Conservation (phyloP, 2,888 invertebrate species). For the Chloroclystis v-ata region DNA sequence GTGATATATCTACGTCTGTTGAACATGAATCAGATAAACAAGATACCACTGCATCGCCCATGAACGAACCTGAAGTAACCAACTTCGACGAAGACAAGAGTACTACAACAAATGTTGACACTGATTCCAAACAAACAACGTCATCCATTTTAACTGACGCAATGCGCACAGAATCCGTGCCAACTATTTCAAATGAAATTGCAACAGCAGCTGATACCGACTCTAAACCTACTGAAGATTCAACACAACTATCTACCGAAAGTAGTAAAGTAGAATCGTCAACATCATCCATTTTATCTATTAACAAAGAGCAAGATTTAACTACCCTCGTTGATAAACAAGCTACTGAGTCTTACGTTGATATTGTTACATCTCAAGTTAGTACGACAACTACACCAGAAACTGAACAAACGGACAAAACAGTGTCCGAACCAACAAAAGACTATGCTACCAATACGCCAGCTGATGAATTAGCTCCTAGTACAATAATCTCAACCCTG, state of each 20-base stretch:
- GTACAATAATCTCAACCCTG: not conserved
- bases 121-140: constrained; percentile 13
- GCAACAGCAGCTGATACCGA: constrained; percentile 6
- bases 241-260: constrained; percentile 2
- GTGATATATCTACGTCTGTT: not conserved
- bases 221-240: constrained; percentile 10
- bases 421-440: not conserved
- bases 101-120: constrained; percentile 9
- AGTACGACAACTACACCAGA: not conserved
- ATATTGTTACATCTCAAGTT: constrained; percentile 2
- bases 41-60: constrained; percentile 7
- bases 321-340: constrained; percentile 4
- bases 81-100: constrained; percentile 5
- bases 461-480: not conserved
- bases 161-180: constrained; percentile 10
- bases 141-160: constrained; percentile 9
- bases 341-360: constrained; percentile 11
- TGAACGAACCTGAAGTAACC: constrained; percentile 5
- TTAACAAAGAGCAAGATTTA: not conserved
- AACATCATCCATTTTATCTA: constrained; percentile 1
- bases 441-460: constrained; percentile 4
- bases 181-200: constrained; percentile 7
- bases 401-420: constrained; percentile 1
- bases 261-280: not conserved
- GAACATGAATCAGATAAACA: not conserved